Evolutionary conservation across 2,888 invertebrate species (phyloP), one percentile per base, ranked within the genome.

Genomic region (Emmelina monodactyla): DNA sequence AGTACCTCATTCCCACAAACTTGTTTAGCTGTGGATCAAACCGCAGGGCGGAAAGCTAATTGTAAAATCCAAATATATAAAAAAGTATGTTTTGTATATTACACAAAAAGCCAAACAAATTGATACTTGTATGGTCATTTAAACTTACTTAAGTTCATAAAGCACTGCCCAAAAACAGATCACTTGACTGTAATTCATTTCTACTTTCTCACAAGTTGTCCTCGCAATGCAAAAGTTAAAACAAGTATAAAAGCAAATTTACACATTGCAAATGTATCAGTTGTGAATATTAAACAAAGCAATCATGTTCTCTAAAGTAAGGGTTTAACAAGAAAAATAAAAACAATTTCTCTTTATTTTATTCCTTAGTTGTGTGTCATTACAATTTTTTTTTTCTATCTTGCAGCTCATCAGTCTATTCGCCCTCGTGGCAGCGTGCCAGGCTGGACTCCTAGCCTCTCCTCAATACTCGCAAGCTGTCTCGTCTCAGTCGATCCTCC

Each of bases 401-500:
- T 25, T 25, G n/a, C 25, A 25, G 25, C n/a, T 25, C 4, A 11
- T 25, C 3, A 10, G 25, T 7, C 6, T 25, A 10, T 25, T 4
- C n/a, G 67, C 72, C 33, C 41, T 76, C 36, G 54, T 67, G 46
- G 73, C 70, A 3, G 63, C 53, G 37, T 67, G 75, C 55, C 69
- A 65, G 35, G 78, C 75, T 40, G 76, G 78, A 38, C 50, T 63
- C 25, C 33, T 72, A 29, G 5, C 19, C 16, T 16, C 31, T 43
- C 46, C 33, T 37, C 76, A 78, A 44, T 75, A 78, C 37, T 70
- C 69, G 0, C 78, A 78, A 2, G 78, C 82, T 2, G 66, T 82
- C 2, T 72, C 80, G 1, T 70, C 76, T 3, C 83, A 83, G 45
- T 75, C 72, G 52, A 70, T 79, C 39, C 62, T 73, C 35, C 79